These are phyloP conservation scores for Epistrophe eligans DNA, from an alignment of 2,888 invertebrate species.

Conservation along the genomic window DNA sequence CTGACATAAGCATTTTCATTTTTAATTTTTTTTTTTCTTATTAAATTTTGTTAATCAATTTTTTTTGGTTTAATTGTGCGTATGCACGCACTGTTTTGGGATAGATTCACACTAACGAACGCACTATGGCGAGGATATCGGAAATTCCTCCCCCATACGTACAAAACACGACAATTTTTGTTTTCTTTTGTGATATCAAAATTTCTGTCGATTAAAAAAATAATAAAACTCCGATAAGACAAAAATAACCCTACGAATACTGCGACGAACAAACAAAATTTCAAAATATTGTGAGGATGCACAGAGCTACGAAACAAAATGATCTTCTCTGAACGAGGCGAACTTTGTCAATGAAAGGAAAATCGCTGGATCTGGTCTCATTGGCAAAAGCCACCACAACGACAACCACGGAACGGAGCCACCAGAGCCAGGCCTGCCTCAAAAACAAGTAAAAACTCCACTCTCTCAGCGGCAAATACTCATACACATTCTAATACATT, in stretches of 20 bases:
- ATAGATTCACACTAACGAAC: conserved; percentile 48
- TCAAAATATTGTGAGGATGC: conserved; percentile 68
- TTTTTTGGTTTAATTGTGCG: not conserved
- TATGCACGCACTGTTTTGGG: conserved; percentile 30
- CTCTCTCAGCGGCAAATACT: conserved; percentile 49
- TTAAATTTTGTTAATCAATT: conserved; percentile 29
- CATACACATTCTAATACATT: conserved; percentile 35
- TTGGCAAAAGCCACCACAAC: conserved; percentile 66
- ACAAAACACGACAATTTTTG: conserved; percentile 31
- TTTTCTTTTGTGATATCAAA: conserved; percentile 8
- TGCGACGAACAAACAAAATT: conserved; percentile 37
- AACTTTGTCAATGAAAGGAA: conserved; percentile 83
- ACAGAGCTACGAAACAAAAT: conserved; percentile 77
- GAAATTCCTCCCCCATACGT: conserved; percentile 65
- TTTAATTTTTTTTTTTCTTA: conserved; percentile 48
- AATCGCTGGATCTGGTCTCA: conserved; percentile 83
- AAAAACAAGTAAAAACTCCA: conserved; percentile 57
- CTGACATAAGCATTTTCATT: conserved; percentile 84
- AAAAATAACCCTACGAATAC: conserved; percentile 41
- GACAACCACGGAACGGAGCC: conserved; percentile 33
- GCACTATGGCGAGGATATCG: conserved; percentile 65
- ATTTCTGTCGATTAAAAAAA: conserved; percentile 4
- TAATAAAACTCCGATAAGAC: conserved; percentile 38
- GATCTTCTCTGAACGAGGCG: conserved; percentile 82
- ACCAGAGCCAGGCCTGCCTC: conserved; percentile 66